Percentiles rank a stretch among this genome's conserved stretches.
These are phyloP conservation scores for Microplitis deprimator DNA, from an alignment of 2,888 invertebrate species.

Conservation along the genomic window DNA sequence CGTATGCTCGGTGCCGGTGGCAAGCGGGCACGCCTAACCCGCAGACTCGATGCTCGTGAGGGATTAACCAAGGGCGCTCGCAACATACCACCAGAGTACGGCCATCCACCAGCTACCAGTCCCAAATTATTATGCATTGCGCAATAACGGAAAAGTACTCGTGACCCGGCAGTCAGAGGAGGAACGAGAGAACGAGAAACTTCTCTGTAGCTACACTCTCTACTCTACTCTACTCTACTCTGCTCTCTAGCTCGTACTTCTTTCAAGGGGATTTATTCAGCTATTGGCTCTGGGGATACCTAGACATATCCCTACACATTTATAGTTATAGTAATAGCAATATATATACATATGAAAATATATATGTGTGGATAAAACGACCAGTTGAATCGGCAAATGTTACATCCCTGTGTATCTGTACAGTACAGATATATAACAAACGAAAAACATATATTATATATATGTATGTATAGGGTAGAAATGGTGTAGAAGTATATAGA, in stretches of 20 bases:
- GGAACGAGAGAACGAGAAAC: background rate
- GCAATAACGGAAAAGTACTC: constrained; percentile 62
- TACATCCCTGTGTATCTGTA: no score
- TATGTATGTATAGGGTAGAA: no score
- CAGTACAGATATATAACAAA: no score
- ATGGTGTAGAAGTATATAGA: background rate
- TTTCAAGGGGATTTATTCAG: background rate
- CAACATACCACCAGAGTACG: background rate
- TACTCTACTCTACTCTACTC: background rate
- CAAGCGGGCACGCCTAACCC: constrained; percentile 61
- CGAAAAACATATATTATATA: no score
- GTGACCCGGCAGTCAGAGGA: background rate
- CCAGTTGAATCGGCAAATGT: background rate
- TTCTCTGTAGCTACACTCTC: no score
- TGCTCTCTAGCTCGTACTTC: constrained; percentile 4
- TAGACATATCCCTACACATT: background rate
- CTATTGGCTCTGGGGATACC: background rate
- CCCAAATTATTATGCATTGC: constrained; percentile 65
- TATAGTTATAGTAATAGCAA: background rate
- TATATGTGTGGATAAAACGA: background rate
- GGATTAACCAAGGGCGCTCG: constrained; percentile 59
- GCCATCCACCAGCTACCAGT: constrained; percentile 31
- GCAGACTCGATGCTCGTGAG: constrained; percentile 60
- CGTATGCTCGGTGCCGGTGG: constrained; percentile 36
- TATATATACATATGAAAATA: background rate